Evolutionary conservation across 2,113 vertebrate genomes (phyloP), one percentile per base, ranked within the genome.

Genomic region (Albula glossodonta): DNA sequence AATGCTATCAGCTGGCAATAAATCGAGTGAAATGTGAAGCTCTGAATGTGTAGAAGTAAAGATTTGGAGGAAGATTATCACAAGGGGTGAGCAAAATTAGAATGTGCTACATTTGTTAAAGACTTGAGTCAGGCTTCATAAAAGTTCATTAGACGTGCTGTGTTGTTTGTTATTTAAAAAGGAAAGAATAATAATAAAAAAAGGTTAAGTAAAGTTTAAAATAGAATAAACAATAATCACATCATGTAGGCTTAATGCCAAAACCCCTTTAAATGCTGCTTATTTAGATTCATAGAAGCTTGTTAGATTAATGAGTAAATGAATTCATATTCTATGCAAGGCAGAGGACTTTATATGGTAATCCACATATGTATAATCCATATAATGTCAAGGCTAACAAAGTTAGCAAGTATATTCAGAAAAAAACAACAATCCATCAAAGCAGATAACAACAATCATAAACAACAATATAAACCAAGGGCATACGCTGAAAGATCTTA

Each of bases 381-480:
- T 1, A 31, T 1, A 22, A 74, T 74, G 70, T 74, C 70, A 74
- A 10, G 70, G 70, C 70, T 31, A 74, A 10, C 31, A 74, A 22
- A 74, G 10, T 74, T n/a, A 70, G 63, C 17, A 74, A 74, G 31
- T 74, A 8, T 10, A 31, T n/a, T 17, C 19, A 70, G 9, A 31
- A 31, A 74, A n/a, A 70, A n/a, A n/a, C n/a, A 74, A 31, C 8
- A 10, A n/a, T 31, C n/a, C 70, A 74, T 74, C 70, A 74, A 74
- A 74, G 70, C 70, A 74, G 70, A 74, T 31, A 22, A 41, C 31
- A 10, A 25, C 22, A n/a, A 22, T 31, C 70, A 74, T 74, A 74
- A 74, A 74, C 70, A 74, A 74, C 70, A 74, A 74, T n/a, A 74
- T 74, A 74, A 74, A 31, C 70, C 70, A 74, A 74, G 70, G 70